Evolutionary conservation across 2,113 vertebrate genomes (phyloP).

Genomic region (Chloropsis cyanopogon): DNA sequence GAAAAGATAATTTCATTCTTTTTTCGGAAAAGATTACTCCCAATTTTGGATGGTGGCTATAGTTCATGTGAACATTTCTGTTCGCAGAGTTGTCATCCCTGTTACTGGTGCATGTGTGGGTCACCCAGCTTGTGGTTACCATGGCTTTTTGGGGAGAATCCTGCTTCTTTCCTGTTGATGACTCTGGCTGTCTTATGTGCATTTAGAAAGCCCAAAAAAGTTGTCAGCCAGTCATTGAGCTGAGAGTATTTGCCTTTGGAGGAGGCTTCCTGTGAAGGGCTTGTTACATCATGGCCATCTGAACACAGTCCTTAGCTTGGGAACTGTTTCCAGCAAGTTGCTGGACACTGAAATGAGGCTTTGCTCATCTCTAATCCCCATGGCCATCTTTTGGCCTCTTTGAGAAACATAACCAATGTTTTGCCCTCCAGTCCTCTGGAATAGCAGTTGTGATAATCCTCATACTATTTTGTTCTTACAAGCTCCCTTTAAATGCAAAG

Average conservation of each 20-base stretch:
- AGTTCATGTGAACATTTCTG: background rate
- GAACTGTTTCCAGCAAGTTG: background rate
- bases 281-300: background rate
- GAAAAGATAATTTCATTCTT: background rate
- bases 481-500: background rate
- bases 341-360: background rate
- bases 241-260: slow-evolving; percentile 2
- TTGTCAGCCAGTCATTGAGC: background rate
- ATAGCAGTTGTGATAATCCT: background rate
- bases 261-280: background rate
- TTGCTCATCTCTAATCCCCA: background rate
- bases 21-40: background rate
- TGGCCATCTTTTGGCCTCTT: background rate
- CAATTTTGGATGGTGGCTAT: fast-evolving
- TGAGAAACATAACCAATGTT: background rate
- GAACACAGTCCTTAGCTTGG: background rate
- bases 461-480: background rate
- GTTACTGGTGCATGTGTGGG: background rate
- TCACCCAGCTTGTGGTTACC: background rate
- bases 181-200: background rate
- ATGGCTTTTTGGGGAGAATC: background rate
- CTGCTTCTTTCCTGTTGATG: background rate
- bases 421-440: background rate
- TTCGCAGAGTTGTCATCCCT: background rate
- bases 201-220: background rate